Evolutionary conservation across 2,888 invertebrate species (phyloP).

Genomic region (Rhagonycha lutea): DNA sequence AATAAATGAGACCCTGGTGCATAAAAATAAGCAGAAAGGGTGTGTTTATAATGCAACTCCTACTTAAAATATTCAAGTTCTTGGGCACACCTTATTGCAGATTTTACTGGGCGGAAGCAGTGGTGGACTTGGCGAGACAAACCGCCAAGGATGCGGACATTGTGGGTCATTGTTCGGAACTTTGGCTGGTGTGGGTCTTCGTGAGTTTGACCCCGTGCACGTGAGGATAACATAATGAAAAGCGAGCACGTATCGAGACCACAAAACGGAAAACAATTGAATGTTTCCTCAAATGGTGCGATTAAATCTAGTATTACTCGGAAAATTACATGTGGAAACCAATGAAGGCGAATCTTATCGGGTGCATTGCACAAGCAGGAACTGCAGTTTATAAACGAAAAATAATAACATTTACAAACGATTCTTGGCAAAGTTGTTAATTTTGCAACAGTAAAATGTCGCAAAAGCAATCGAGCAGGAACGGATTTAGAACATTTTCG

Average conservation of each 20-base stretch:
- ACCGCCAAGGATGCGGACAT: conserved; percentile 32
- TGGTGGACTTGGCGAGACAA: conserved; percentile 31
- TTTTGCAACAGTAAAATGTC: neutral
- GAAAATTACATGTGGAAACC: neutral
- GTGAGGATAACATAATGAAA: conserved; percentile 7
- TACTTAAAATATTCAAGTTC: conserved; percentile 12
- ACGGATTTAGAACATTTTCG: neutral
- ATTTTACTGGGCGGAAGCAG: conserved; percentile 30
- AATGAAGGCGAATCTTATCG: neutral
- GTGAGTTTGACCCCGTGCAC: conserved; percentile 4
- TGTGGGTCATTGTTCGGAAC: conserved; percentile 32
- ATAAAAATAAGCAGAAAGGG: neutral
- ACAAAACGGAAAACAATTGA: neutral
- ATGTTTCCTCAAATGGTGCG: neutral
- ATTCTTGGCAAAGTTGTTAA: no score
- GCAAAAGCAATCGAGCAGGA: neutral
- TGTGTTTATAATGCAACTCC: conserved; percentile 4
- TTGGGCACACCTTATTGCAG: conserved; percentile 18
- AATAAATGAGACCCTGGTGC: neutral
- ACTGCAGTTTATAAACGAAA: neutral
- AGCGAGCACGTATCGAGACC: conserved; percentile 2
- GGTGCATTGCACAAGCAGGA: neutral
- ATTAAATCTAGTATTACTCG: neutral
- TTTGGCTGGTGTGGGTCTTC: conserved; percentile 15
- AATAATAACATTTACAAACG: neutral